These are phyloP conservation scores for Characodon lateralis DNA, from an alignment of 2,797 vertebrate genomes.

Conservation along the genomic window DNA sequence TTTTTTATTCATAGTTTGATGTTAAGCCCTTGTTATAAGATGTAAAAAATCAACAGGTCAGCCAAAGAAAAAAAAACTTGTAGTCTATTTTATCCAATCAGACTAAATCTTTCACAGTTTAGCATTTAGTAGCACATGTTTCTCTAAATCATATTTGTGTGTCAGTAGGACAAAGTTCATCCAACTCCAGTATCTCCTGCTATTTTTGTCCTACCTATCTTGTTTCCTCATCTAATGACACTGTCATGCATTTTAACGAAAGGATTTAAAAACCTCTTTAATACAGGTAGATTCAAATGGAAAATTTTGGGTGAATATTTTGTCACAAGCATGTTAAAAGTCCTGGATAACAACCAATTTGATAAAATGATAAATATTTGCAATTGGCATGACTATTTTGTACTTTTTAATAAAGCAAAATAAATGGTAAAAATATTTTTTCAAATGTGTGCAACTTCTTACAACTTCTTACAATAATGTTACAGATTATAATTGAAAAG, in stretches of 20 bases:
- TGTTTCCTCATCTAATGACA: background rate
- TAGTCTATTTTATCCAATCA: background rate
- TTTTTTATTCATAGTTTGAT: background rate
- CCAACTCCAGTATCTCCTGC: slow-evolving; percentile 9
- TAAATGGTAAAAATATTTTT: background rate
- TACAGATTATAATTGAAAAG: background rate
- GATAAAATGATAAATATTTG: background rate
- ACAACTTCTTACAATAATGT: too few relatives aligned
- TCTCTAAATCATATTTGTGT: slow-evolving; percentile 13
- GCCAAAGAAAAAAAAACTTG: background rate
- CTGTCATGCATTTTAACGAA: background rate
- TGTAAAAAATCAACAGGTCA: background rate
- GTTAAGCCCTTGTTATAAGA: background rate
- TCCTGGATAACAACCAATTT: background rate
- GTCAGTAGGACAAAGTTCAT: slow-evolving; percentile 10
- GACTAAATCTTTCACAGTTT: background rate
- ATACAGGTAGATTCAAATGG: background rate
- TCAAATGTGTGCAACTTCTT: background rate
- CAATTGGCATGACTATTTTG: background rate
- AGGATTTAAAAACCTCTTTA: background rate
- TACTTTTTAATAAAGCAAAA: background rate
- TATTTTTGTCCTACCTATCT: slow-evolving; percentile 32
- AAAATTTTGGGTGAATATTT: background rate
- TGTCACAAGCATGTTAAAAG: background rate
- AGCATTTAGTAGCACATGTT: background rate